Evolutionary conservation across 2,113 vertebrate genomes (phyloP), one percentile per base, ranked within the genome.

Genomic region (Cyprinus carpio): DNA sequence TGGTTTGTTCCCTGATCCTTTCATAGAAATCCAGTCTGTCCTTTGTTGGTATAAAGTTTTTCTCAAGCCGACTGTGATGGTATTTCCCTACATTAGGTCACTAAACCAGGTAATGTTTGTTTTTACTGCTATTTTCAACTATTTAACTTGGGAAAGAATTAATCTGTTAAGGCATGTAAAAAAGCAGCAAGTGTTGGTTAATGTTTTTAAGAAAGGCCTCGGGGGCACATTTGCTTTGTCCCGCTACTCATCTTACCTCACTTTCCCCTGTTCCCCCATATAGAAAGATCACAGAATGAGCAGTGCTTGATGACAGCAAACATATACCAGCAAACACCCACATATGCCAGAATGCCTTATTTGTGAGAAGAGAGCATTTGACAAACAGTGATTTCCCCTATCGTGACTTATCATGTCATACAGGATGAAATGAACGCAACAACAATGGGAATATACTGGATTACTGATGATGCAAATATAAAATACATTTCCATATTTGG

Each of bases 1-100:
- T 15, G n/a, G 6, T 75, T 75, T 49, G n/a, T 75, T 75, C 72
- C 72, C 49, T 75, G 40, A 46, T n/a, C 12, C 25, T 46, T 74
- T 25, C 20, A 72, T n/a, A 2, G 20, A 43, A 72, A 72, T 34
- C 7, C 31, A 1, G 31, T 3, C 16, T 7, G 1, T 34, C 1
- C 18, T 23, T 40, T 40, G 9, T 23, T 23, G 18, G 23, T 1
- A 29, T 31, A 23, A 40, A 40, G 34, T 40, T 71, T n/a, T n/a
- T 40, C 20, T 12, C 9, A 71, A 71, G 37, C 67, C 4, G n/a
- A 11, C n/a, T 72, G 20, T 40, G 11, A 40, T 6, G 9, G 18
- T 40, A 40, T 40, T 72, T 40, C 34, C n/a, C 34, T 40, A 18
- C 67, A 23, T 12, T 40, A 16, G 40, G n/a, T 25, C 13, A 40